These are phyloP conservation scores for Sericinus montela DNA, from an alignment of 2,888 invertebrate species.

Conservation along the genomic window DNA sequence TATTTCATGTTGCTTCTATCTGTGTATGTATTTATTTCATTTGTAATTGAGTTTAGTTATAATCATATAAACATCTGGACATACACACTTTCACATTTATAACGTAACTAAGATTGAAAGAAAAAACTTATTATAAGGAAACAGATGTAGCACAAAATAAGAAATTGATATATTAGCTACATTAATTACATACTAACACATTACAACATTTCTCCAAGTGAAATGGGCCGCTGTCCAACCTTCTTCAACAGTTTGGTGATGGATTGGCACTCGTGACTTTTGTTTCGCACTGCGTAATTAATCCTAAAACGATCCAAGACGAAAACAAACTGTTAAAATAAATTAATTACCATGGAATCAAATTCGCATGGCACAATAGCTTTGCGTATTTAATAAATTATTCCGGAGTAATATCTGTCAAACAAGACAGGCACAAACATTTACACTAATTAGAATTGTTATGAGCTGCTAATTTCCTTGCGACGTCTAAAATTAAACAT, in stretches of 20 bases:
- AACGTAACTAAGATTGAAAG: too few species aligned
- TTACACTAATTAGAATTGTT: slow-evolving; percentile 7
- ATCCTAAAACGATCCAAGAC: slow-evolving; percentile 25
- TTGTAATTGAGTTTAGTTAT: too few species aligned
- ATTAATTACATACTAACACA: slow-evolving; percentile 15
- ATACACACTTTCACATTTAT: too few species aligned
- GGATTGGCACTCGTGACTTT: slow-evolving; percentile 32
- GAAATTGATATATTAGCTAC: slow-evolving; percentile 8
- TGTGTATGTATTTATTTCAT: too few species aligned
- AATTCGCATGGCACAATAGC: slow-evolving; percentile 3
- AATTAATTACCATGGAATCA: slow-evolving; percentile 13
- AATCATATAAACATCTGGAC: too few species aligned
- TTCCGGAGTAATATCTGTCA: slow-evolving; percentile 8
- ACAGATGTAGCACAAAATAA: not conserved
- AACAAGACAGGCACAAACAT: slow-evolving; percentile 5
- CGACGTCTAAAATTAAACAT: not conserved
- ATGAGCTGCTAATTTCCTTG: not conserved
- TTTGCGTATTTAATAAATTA: slow-evolving; percentile 7
- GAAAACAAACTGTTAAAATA: slow-evolving; percentile 19
- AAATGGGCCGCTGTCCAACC: slow-evolving; percentile 30
- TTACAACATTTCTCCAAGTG: slow-evolving; percentile 4
- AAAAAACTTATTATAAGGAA: too few species aligned
- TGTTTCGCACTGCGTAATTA: slow-evolving; percentile 31
- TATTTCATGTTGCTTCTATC: too few species aligned
- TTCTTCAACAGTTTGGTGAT: slow-evolving; percentile 28